phyloP scores from a whole-genome alignment of 2,888 invertebrate species.

The Leucophenga maculata region DNA sequence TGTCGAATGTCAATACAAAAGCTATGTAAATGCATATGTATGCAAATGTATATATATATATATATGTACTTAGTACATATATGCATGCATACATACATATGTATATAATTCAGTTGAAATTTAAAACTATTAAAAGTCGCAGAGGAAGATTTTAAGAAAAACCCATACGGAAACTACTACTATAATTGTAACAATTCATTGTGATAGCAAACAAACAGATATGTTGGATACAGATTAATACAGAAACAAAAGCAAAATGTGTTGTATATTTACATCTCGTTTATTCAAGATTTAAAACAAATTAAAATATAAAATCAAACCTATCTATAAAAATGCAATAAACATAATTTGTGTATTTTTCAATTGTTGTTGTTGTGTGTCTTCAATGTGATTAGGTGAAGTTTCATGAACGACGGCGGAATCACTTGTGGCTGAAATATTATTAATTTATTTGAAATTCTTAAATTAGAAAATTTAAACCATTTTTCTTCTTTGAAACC shows the following conservation, averaged over 20 bases:
- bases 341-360: slow-evolving; percentile 14
- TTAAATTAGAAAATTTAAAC: too few relatives aligned
- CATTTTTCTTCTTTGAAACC: too few relatives aligned
- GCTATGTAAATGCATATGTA: slow-evolving; percentile 13
- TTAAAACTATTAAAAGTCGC: slow-evolving; percentile 42
- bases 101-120: slow-evolving; percentile 61
- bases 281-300: slow-evolving; percentile 54
- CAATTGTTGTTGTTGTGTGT: background rate
- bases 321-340: slow-evolving; percentile 38
- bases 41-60: slow-evolving; percentile 34
- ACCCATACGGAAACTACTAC: slow-evolving; percentile 60
- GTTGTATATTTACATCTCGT: slow-evolving; percentile 67
- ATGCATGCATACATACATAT: slow-evolving; percentile 39
- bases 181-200: slow-evolving; percentile 72
- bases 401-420: too few relatives aligned
- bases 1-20: too few relatives aligned
- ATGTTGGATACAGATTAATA: slow-evolving; percentile 58
- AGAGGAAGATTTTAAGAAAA: slow-evolving; percentile 54
- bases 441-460: too few relatives aligned
- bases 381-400: background rate
- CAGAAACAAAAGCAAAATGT: slow-evolving; percentile 48
- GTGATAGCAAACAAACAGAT: slow-evolving; percentile 68
- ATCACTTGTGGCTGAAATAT: too few relatives aligned
- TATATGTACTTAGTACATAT: slow-evolving; percentile 34
- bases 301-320: slow-evolving; percentile 53